phyloP scores from a whole-genome alignment of 2,888 invertebrate species.

The Chalcosyrphus nemorum region DNA sequence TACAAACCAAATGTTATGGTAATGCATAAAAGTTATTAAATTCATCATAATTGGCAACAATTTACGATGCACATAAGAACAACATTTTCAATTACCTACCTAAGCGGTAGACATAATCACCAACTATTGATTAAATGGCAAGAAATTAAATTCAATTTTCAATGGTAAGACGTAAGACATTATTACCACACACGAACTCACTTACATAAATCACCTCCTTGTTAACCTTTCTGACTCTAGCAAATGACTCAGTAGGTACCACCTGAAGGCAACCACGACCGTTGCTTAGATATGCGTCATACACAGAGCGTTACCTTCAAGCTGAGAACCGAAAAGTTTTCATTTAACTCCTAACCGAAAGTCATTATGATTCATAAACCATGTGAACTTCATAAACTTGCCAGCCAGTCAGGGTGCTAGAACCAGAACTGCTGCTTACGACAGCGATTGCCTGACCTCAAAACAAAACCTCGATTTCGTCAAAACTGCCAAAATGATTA shows the following conservation, averaged over 20 bases:
- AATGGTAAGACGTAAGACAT: neutral
- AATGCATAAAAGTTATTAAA: no score
- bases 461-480: constrained; percentile 17
- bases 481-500: constrained; percentile 29
- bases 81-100: no score
- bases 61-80: no score
- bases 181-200: neutral
- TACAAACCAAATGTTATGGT: no score
- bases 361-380: neutral
- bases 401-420: neutral
- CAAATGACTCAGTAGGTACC: constrained; percentile 9
- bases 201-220: neutral
- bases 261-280: neutral
- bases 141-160: neutral
- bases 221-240: neutral
- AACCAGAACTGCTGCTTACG: neutral
- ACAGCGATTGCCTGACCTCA: constrained; percentile 19
- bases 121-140: no score
- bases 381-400: constrained; percentile 6
- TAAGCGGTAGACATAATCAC: no score
- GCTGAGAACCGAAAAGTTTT: neutral
- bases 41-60: no score
- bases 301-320: neutral
- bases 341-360: constrained; percentile 8
- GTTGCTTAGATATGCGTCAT: neutral